phyloP scores from a whole-genome alignment of 64 coral and sea anemone genomes.

The Anthopleura sola region DNA sequence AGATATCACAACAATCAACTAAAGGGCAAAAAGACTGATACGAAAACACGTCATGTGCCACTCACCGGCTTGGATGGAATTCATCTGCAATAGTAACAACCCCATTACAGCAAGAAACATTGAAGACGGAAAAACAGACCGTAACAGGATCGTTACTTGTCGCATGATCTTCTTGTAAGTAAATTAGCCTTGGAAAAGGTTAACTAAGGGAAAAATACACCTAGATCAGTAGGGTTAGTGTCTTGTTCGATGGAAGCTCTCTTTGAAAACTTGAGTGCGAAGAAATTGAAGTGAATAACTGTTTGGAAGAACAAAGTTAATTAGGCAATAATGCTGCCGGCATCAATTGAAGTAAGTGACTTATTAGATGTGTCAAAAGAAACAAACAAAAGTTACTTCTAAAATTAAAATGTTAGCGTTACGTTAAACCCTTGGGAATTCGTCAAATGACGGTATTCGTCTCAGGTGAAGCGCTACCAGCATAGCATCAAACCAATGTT shows the following conservation, averaged over 20 bases:
- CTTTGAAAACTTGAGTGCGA: background rate
- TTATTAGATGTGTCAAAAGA: conserved; percentile 13
- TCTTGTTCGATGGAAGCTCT: background rate
- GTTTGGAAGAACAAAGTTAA: conserved; percentile 8
- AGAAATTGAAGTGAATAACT: background rate
- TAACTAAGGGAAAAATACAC: background rate
- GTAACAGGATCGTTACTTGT: background rate
- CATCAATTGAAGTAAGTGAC: background rate
- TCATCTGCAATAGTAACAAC: background rate
- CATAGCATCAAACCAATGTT: background rate
- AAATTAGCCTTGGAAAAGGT: background rate
- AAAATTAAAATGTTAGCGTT: conserved; percentile 13
- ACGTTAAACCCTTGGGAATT: background rate
- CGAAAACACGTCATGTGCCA: background rate
- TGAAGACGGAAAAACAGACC: background rate
- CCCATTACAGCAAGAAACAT: background rate
- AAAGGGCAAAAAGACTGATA: background rate
- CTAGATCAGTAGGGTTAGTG: background rate
- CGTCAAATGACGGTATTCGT: background rate
- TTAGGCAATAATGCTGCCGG: conserved; percentile 10
- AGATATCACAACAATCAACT: too few species aligned
- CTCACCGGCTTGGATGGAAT: background rate
- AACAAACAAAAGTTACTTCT: conserved; percentile 15
- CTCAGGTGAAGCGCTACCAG: background rate
- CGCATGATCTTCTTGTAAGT: background rate